Percentiles rank a stretch among this genome's conserved stretches.
phyloP scores from a whole-genome alignment of 2,888 invertebrate species.

The Rotaria socialis region DNA sequence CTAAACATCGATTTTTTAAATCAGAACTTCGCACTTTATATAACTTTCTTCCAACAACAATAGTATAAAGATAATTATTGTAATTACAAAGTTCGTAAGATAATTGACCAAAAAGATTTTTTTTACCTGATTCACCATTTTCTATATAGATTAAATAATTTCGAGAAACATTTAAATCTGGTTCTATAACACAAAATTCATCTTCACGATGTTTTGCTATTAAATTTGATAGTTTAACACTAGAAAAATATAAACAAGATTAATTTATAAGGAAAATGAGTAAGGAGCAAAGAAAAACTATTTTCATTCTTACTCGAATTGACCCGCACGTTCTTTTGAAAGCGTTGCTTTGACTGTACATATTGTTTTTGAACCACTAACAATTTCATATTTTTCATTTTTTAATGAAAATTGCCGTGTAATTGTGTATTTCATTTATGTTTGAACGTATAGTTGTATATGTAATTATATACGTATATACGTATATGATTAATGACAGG shows the following conservation, averaged over 20 bases:
- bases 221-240: neutral
- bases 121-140: neutral
- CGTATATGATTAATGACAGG: neutral
- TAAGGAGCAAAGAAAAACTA: neutral
- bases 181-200: neutral
- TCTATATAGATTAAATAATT: neutral
- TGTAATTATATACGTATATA: too few relatives aligned
- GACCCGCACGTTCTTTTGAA: neutral
- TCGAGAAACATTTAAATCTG: neutral
- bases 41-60: constrained; percentile 11
- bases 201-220: neutral
- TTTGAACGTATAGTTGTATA: neutral
- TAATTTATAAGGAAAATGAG: neutral
- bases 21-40: constrained; percentile 12
- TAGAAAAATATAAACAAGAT: neutral
- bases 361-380: neutral
- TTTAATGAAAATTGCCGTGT: neutral
- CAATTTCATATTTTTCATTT: neutral
- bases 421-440: neutral
- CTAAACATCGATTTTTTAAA: constrained; percentile 14
- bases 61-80: neutral
- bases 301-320: neutral
- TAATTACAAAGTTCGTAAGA: neutral
- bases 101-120: neutral
- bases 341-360: neutral